Base-by-base conservation (phyloP, 1,140 invertebrate species). In the Drosophila cardini region DNA sequence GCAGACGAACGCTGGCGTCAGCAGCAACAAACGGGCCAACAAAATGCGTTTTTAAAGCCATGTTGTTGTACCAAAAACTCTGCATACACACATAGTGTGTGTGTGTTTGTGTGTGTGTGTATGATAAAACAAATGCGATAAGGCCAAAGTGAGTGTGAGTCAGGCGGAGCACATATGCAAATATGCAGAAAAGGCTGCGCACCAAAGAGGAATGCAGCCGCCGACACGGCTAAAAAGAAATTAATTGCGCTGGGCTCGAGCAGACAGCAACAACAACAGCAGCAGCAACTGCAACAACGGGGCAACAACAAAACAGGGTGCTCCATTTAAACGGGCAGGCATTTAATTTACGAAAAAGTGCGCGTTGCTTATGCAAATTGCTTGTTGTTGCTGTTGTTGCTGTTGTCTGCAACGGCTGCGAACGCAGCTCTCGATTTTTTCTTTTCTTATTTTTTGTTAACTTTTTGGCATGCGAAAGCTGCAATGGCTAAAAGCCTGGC, bases 301-400 rank as follows among this genome's bases (percentile, higher is more conserved):
- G 65, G 2, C 70, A 70, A 0, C 67, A 70, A n/a, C 65, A 2
- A 69, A 79, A 87, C 83, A 87, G 84, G 83, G 83, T 86, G 83
- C 83, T 83, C 84, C 83, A 86, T 86, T 89, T 86, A 83, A 72
- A 70, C 65, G 83, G 68, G 67, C 76, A 73, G 83, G 80, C 84
- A 87, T 87, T 87, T 87, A 87, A 87, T 87, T 87, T 87, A 87
- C 84, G 80, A 89, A 89, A 89, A 89, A 89, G 80, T 89, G 84
- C 84, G 84, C 84, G 85, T 89, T 89, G 85, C 85, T 80, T 89
- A 89, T 89, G 84, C 84, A 89, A 89, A 89, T 89, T 89, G 82
- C 84, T 81, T 84, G 81, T 78, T 85, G 81, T 60, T 77, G 79
- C 21, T 26, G 21, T 21, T 72, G 72, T 58, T 70, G 79, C 36